Evolutionary conservation across 2,888 invertebrate genomes (phyloP).

Genomic region (Microctonus hyperodae): DNA sequence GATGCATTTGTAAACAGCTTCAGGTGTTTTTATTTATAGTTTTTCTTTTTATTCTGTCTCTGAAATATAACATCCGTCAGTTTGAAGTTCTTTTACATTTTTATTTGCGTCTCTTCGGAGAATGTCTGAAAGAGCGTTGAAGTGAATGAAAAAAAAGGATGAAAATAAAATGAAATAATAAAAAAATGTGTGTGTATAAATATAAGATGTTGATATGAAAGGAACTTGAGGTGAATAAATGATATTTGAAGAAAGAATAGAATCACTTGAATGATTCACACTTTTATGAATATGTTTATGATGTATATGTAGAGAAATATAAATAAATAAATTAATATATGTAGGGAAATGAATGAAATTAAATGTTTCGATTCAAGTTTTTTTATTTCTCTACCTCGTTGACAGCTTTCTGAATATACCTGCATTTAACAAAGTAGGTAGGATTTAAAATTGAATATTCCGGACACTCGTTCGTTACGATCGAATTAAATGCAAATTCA

Average conservation of each 20-base stretch:
- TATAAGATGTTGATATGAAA: background rate
- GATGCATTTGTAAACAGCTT: background rate
- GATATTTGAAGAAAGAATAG: background rate
- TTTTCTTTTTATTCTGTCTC: background rate
- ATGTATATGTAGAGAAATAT: background rate
- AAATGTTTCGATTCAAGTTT: background rate
- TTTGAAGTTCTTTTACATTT: background rate
- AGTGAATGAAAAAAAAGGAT: conserved; percentile 3
- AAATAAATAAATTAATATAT: background rate
- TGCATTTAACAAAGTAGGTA: background rate
- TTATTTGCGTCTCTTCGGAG: background rate
- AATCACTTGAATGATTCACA: background rate
- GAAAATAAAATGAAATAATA: background rate
- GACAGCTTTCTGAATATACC: background rate
- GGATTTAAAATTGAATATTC: conserved; percentile 6
- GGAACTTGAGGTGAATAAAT: background rate
- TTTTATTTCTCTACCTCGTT: background rate
- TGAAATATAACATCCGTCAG: background rate
- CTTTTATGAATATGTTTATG: background rate
- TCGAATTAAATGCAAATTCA: conserved; percentile 6
- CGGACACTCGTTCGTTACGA: conserved; percentile 4
- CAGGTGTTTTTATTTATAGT: background rate
- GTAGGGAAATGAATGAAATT: background rate
- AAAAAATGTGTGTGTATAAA: background rate
- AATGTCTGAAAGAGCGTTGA: background rate